These are phyloP conservation scores for Drosophila setifemur DNA, from an alignment of 1,140 invertebrate species.

Conservation along the genomic window DNA sequence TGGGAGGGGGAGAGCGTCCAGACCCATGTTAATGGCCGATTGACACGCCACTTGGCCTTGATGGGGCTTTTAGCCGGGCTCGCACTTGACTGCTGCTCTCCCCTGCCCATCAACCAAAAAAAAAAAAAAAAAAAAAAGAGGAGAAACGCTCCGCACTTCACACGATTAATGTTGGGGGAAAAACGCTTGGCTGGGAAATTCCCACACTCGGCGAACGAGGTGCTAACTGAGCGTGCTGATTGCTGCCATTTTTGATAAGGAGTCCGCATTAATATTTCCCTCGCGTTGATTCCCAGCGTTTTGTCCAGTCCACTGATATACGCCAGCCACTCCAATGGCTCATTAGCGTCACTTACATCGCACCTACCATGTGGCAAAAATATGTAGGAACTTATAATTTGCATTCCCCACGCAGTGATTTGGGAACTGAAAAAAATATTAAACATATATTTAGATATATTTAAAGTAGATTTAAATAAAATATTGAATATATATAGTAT, in stretches of 20 bases:
- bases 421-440: no score
- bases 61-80: constrained; percentile 39
- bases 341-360: neutral
- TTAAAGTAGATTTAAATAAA: no score
- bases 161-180: constrained; percentile 43
- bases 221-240: constrained; percentile 78
- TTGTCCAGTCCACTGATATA: constrained; percentile 14
- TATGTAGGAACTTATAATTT: neutral
- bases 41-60: constrained; percentile 78
- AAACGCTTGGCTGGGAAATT: neutral
- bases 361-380: neutral
- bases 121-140: constrained; percentile 7
- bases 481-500: no score
- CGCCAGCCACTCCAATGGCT: neutral
- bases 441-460: no score
- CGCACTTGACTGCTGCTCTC: constrained; percentile 1
- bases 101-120: constrained; percentile 5
- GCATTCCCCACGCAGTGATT: no score
- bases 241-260: constrained; percentile 78
- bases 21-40: constrained; percentile 74
- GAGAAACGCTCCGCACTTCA: constrained; percentile 37
- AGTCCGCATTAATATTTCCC: constrained; percentile 70
- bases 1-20: constrained; percentile 1
- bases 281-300: constrained; percentile 55
- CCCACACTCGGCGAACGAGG: constrained; percentile 52